phyloP scores from a whole-genome alignment of 2,888 invertebrate genomes.

The Hemistola chrysoprasaria region DNA sequence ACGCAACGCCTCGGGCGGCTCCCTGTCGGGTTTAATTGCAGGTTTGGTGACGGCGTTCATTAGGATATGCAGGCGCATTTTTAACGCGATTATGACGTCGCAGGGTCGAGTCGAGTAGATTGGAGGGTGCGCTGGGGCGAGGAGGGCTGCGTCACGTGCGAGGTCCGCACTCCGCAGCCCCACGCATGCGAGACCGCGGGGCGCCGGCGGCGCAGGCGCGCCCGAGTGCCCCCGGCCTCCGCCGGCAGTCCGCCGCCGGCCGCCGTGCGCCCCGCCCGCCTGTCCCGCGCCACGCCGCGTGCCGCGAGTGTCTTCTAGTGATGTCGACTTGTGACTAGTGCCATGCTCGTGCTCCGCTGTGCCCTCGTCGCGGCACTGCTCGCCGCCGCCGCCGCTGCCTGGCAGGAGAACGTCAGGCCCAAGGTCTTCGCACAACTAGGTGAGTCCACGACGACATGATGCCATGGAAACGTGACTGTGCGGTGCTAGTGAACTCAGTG shows the following conservation, averaged over 20 bases:
- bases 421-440: slow-evolving; percentile 96
- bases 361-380: slow-evolving; percentile 78
- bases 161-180: slow-evolving; percentile 80
- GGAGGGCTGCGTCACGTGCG: slow-evolving; percentile 82
- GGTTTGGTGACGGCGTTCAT: slow-evolving; percentile 74
- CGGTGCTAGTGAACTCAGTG: slow-evolving; percentile 56
- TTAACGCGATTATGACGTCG: slow-evolving; percentile 79
- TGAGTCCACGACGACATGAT: slow-evolving; percentile 80
- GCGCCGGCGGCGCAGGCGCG: slow-evolving; percentile 73
- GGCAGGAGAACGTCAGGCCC: slow-evolving; percentile 96
- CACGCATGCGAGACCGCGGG: slow-evolving; percentile 81
- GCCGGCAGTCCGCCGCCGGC: slow-evolving; percentile 79
- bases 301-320: slow-evolving; percentile 74
- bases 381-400: slow-evolving; percentile 84
- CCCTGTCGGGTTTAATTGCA: slow-evolving; percentile 68
- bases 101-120: slow-evolving; percentile 48
- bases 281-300: slow-evolving; percentile 34
- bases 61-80: slow-evolving; percentile 78
- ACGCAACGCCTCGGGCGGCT: slow-evolving; percentile 47
- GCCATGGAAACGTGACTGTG: slow-evolving; percentile 52
- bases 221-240: slow-evolving; percentile 66
- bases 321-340: slow-evolving; percentile 80
- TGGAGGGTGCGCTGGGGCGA: slow-evolving; percentile 70
- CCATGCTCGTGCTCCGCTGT: slow-evolving; percentile 78
- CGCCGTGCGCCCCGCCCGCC: slow-evolving; percentile 66